Conservation (phyloP, 1,140 invertebrate genomes). For the Brachystomella parvula region DNA sequence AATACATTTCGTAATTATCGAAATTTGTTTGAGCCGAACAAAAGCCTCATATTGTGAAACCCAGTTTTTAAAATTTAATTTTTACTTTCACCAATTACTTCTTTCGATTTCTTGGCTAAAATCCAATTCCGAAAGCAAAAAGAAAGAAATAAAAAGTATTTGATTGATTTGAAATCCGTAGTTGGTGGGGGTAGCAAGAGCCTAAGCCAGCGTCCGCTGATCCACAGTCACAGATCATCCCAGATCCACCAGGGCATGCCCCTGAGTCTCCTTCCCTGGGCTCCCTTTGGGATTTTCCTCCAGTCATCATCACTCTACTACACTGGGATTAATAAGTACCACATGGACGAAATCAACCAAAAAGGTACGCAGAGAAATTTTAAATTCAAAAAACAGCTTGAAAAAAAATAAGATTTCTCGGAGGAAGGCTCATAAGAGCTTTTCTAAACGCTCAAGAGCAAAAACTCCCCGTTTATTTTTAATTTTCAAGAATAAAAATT, state of each 20-base stretch:
- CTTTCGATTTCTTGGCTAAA: no score
- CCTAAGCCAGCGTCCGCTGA: neutral
- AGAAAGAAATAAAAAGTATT: no score
- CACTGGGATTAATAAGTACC: conserved; percentile 9
- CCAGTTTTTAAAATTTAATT: no score
- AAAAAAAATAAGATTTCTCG: neutral
- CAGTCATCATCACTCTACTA: conserved; percentile 10
- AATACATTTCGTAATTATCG: neutral
- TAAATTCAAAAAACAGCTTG: neutral
- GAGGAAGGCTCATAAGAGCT: neutral
- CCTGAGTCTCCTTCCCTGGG: conserved; percentile 22
- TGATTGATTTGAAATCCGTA: neutral
- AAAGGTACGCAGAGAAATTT: neutral
- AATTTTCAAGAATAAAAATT: neutral
- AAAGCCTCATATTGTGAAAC: no score
- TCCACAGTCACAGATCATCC: neutral
- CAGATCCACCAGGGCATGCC: neutral
- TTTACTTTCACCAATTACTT: no score
- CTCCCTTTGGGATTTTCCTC: conserved; percentile 21
- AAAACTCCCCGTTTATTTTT: neutral
- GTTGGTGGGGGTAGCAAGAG: neutral
- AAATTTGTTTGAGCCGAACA: no score
- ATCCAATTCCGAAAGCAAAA: no score
- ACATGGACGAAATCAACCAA: neutral
- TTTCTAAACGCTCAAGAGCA: neutral